A percentile compares a stretch with the other conserved stretches of the same genome.
phyloP scores from a whole-genome alignment of 1,140 invertebrate species.

The Drosophila mayri region DNA sequence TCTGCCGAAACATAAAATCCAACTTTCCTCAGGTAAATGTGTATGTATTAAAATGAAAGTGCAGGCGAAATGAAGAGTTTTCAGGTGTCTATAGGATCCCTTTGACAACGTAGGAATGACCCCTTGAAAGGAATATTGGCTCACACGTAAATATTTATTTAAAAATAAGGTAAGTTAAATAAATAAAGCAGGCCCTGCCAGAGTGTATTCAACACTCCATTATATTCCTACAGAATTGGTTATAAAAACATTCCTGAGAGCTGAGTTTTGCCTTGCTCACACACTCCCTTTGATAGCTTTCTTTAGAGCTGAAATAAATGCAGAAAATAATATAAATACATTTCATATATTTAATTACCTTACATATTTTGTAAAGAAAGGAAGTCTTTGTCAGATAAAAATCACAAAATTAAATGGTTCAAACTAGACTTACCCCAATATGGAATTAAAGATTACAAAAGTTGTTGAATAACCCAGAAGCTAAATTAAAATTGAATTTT shows the following conservation, averaged over 20 bases:
- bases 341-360: background rate
- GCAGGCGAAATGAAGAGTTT: slow-evolving; percentile 8
- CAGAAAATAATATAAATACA: background rate
- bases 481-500: no score
- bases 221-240: background rate
- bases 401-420: background rate
- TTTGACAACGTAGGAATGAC: slow-evolving; percentile 13
- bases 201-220: background rate
- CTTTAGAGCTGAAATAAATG: background rate
- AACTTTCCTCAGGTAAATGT: slow-evolving; percentile 14
- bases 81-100: slow-evolving; percentile 6
- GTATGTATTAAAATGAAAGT: slow-evolving; percentile 28
- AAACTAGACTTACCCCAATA: background rate
- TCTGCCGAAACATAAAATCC: slow-evolving; percentile 20
- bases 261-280: background rate
- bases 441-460: no score
- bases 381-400: no score
- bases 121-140: background rate
- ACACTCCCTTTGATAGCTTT: background rate
- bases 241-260: background rate
- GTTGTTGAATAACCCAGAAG: background rate
- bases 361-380: background rate
- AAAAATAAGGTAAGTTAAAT: slow-evolving; percentile 5
- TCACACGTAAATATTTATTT: background rate
- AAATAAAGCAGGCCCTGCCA: background rate